phyloP scores from a whole-genome alignment of 2,888 invertebrate genomes.

The Brachyptera risi region DNA sequence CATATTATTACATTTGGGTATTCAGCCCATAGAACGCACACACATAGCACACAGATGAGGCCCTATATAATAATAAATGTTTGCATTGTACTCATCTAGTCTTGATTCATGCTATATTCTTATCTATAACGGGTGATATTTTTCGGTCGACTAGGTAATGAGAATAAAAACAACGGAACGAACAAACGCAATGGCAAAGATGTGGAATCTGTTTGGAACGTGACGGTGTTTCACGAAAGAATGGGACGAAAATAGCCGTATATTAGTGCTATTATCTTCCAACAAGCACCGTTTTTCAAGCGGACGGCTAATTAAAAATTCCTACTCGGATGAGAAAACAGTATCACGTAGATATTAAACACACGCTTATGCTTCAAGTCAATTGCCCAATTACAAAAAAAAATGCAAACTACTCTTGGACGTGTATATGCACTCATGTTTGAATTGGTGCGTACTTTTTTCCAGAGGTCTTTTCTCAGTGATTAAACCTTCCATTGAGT shows the following conservation, averaged over 20 bases:
- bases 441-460: too few species aligned
- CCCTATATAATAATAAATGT: slow-evolving; percentile 10
- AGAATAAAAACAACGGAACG: slow-evolving; percentile 11
- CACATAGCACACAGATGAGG: too few species aligned
- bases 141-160: slow-evolving; percentile 6
- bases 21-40: too few species aligned
- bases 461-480: too few species aligned
- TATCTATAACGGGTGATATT: background rate
- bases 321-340: slow-evolving; percentile 6
- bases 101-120: slow-evolving; percentile 3
- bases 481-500: too few species aligned
- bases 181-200: background rate
- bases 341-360: background rate
- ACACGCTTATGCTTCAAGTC: slow-evolving; percentile 11
- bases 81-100: slow-evolving; percentile 2
- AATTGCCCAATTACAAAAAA: slow-evolving; percentile 5
- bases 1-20: too few species aligned
- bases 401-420: too few species aligned
- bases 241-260: slow-evolving; percentile 7
- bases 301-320: slow-evolving; percentile 15
- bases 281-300: background rate
- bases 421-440: too few species aligned
- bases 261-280: slow-evolving; percentile 2
- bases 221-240: background rate
- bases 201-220: slow-evolving; percentile 7